Evolutionary conservation across 1,140 invertebrate genomes (phyloP).

Genomic region (Agrypnia vestita): DNA sequence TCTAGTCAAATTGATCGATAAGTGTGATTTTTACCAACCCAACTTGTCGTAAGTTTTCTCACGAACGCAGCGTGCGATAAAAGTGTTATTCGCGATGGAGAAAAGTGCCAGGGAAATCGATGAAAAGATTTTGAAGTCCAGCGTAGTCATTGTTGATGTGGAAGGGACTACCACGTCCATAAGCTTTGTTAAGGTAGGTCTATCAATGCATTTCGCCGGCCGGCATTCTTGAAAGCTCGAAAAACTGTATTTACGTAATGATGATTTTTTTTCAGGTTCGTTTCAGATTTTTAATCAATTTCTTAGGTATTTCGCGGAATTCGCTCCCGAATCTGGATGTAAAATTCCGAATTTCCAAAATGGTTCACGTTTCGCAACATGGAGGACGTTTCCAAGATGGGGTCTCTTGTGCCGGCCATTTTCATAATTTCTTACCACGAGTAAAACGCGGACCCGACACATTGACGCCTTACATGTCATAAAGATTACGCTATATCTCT

Average conservation of each 20-base stretch:
- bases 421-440: slow-evolving; percentile 20
- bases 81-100: slow-evolving; percentile 38
- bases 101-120: slow-evolving; percentile 36
- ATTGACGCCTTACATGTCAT: neutral
- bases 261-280: slow-evolving; percentile 20
- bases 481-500: slow-evolving; percentile 2
- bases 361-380: slow-evolving; percentile 52
- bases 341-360: slow-evolving; percentile 40
- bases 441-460: neutral
- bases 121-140: slow-evolving; percentile 48
- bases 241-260: slow-evolving; percentile 33
- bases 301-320: neutral
- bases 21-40: slow-evolving; percentile 23
- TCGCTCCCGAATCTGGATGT: neutral
- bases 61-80: slow-evolving; percentile 2
- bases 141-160: slow-evolving; percentile 52
- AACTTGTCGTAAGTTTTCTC: slow-evolving; percentile 39
- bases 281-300: neutral
- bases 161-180: slow-evolving; percentile 57
- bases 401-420: slow-evolving; percentile 50
- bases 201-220: slow-evolving; percentile 32
- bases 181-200: slow-evolving; percentile 58
- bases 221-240: slow-evolving; percentile 33
- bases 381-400: slow-evolving; percentile 48
- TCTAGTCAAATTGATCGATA: slow-evolving; percentile 45